Conservation (phyloP, 2,797 vertebrate species). For the Pangasius larnaudii region DNA sequence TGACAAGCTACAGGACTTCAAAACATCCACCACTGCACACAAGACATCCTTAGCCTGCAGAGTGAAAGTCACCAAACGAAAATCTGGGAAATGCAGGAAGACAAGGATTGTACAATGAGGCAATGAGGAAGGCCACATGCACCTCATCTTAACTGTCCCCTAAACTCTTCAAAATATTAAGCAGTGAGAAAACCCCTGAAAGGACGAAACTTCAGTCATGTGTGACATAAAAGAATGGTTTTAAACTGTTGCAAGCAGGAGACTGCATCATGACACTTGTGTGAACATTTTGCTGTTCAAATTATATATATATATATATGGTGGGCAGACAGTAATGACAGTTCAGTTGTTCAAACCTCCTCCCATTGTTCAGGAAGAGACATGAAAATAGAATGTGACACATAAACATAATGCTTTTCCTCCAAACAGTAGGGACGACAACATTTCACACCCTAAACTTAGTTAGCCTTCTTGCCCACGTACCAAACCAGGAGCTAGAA, state of each 20-base stretch:
- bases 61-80: constrained; percentile 91
- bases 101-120: neutral
- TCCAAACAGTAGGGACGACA: neutral
- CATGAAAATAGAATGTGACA: neutral
- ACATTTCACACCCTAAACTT: neutral
- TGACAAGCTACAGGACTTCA: constrained; percentile 92
- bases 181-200: neutral
- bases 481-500: constrained; percentile 2
- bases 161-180: neutral
- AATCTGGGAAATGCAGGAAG: constrained; percentile 75
- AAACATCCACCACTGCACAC: constrained; percentile 88
- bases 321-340: neutral
- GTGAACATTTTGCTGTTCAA: neutral
- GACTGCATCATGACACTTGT: neutral
- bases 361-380: neutral
- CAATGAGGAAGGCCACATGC: neutral
- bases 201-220: neutral
- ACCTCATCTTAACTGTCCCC: neutral
- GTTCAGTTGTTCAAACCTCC: neutral
- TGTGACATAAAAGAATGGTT: neutral
- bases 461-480: neutral
- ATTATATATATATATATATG: too few species aligned
- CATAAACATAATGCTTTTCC: neutral
- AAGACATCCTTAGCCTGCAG: constrained; percentile 86
- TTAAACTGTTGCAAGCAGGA: neutral